Evolutionary conservation across 2,113 vertebrate species (phyloP), one percentile per base, ranked within the genome.

Genomic region (Psilopsiagon aymara): DNA sequence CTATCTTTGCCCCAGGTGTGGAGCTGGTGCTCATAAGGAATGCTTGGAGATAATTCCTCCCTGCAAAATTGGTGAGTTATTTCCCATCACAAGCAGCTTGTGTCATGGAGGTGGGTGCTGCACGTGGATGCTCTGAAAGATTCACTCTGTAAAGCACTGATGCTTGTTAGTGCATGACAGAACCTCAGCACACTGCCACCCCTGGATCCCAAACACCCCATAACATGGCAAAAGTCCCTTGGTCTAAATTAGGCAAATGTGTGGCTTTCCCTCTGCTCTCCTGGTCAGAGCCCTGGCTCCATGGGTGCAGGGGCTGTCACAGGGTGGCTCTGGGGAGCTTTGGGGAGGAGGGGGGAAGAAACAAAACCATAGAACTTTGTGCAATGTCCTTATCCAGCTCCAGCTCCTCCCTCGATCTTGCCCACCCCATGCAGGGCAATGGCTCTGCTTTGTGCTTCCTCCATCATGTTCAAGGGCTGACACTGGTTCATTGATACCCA

Each of bases 11-110:
- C 98, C 98, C 74, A 98, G 97, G 92, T 99, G 99, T 83, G 99
- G 99, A 35, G 98, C 99, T 0, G 99, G 99, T 39, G 99, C 99
- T 7, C 99, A 99, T 93, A 99, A 99, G 96, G 99, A 99, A 97
- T 99, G 99, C 92, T 97, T 99, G 97, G 99, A 99, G 94, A 97
- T 98, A 78, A 99, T 99, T 91, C 99, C 99, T 59, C 99, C 99
- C 96, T 99, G 99, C 97, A 99, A 98, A 98, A 99, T 99, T 13
- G 98, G 99, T 99, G 98, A 98, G 99, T 99, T 63, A 11, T 11
- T 71, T 29, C 24, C 5, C 16, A 6, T 19, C 51, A 1, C 1
- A 12, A 69, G 79, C 68, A 51, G 49, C 37, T 85, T 17, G 1
- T 82, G 71, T 37, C 81, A 25, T 23, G 78, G 44, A 82, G 53